Evolutionary conservation across 2,113 vertebrate species (phyloP), one percentile per base, ranked within the genome.

Genomic region (Microtus montanus): DNA sequence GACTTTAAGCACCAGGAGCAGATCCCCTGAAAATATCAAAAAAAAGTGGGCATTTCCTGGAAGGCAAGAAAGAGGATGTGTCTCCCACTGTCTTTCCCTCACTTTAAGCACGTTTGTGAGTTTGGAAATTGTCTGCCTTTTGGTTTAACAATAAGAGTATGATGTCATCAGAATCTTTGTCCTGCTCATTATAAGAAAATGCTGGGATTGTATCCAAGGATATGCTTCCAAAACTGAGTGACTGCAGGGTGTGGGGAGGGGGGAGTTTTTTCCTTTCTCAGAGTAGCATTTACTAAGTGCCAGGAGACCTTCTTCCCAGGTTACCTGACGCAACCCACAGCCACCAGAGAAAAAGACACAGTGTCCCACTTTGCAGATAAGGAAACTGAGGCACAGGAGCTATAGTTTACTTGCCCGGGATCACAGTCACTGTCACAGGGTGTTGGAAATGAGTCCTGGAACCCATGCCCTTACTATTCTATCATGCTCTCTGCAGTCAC

Each of bases 71-170:
- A 49, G 26, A 83, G 73, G 78, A 95, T 35, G 2, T 52, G 52
- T 38, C 52, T 93, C 71, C 89, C 47, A 35, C 19, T 70, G 33
- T 79, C 41, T 90, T 64, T 13, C 58, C 90, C 61, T 58, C 63
- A 41, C 58, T 44, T 54, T 38, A 88, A 94, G 33, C 70, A 91
- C 63, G 71, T 89, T 47, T 92, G 74, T 87, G 89, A 96, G 41
- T 96, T 78, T 95, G 73, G 75, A 85, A 74, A 68, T 49, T 49
- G 68, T 83, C 87, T 93, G 47, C 22, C 44, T 92, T n/a, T 92
- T 77, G 44, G 79, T 41, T 83, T 87, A 71, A 94, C n/a, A 68
- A 30, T 89, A 88, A 54, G 22, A 38, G 17, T 82, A 61, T 89
- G 78, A 89, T 61, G 52, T 6, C 84, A n/a, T 38, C 73, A 92